Conservation (phyloP, 2,888 invertebrate genomes). For the Seira musarum region DNA sequence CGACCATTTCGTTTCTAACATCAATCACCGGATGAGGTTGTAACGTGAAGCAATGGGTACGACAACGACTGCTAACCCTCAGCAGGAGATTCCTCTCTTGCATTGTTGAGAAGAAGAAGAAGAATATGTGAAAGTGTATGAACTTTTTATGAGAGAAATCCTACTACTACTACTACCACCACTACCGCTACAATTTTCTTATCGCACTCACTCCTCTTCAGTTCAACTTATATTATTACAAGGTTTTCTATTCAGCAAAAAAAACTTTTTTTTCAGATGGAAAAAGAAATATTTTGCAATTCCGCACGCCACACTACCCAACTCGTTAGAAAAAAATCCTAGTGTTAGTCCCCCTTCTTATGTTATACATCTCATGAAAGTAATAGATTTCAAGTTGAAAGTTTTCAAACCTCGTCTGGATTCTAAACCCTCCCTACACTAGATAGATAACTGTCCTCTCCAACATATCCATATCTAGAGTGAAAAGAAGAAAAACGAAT, state of each 20-base stretch:
- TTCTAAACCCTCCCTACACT: too few species aligned
- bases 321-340: too few species aligned
- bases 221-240: slow-evolving; percentile 19
- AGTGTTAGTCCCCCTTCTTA: too few species aligned
- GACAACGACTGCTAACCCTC: slow-evolving; percentile 45
- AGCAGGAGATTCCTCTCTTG: slow-evolving; percentile 53
- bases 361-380: too few species aligned
- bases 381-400: too few species aligned
- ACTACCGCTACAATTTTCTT: slow-evolving; percentile 19
- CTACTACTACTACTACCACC: neutral
- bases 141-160: neutral
- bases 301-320: slow-evolving; percentile 31
- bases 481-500: slow-evolving; percentile 26
- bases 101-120: slow-evolving; percentile 3
- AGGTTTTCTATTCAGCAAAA: slow-evolving; percentile 35
- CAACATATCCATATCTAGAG: slow-evolving; percentile 10
- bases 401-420: too few species aligned
- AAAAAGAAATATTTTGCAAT: slow-evolving; percentile 31
- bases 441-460: too few species aligned
- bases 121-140: neutral
- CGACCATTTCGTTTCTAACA: slow-evolving; percentile 53
- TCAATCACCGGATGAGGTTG: slow-evolving; percentile 60
- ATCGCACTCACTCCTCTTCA: neutral
- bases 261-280: slow-evolving; percentile 21
- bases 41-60: slow-evolving; percentile 39